Evolutionary conservation across 1,140 invertebrate species (phyloP).

Genomic region (Asbolus verrucosus): DNA sequence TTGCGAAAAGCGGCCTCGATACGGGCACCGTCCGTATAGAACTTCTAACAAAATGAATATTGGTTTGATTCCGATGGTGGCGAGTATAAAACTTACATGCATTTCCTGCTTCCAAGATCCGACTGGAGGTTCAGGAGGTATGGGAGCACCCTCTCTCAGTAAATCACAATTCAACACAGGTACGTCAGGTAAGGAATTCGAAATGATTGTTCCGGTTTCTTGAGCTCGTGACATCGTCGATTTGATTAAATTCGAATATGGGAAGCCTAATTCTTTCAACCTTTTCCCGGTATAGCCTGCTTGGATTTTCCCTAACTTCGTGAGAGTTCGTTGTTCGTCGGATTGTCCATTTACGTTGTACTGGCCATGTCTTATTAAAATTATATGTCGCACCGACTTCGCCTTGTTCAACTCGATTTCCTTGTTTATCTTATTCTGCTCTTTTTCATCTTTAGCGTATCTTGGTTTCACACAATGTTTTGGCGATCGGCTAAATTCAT

Average conservation of each 20-base stretch:
- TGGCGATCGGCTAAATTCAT: slow-evolving; percentile 81
- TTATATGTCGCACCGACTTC: slow-evolving; percentile 83
- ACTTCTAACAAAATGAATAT: slow-evolving; percentile 77
- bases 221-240: slow-evolving; percentile 95
- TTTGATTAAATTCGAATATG: slow-evolving; percentile 81
- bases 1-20: slow-evolving; percentile 97
- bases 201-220: slow-evolving; percentile 90
- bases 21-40: slow-evolving; percentile 92
- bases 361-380: slow-evolving; percentile 96
- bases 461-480: slow-evolving; percentile 76
- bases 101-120: slow-evolving; percentile 87
- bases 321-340: slow-evolving; percentile 84
- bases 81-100: slow-evolving; percentile 71
- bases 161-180: slow-evolving; percentile 76
- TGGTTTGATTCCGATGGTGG: not conserved
- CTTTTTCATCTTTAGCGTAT: slow-evolving; percentile 66
- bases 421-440: slow-evolving; percentile 75
- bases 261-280: slow-evolving; percentile 79
- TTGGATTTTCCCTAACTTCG: slow-evolving; percentile 86
- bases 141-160: slow-evolving; percentile 94
- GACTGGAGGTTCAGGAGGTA: slow-evolving; percentile 91
- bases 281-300: slow-evolving; percentile 85
- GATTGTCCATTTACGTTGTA: slow-evolving; percentile 81
- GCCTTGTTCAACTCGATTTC: slow-evolving; percentile 73
- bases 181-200: slow-evolving; percentile 71